phyloP scores from a whole-genome alignment of 2,888 invertebrate species.

The Plebejus melissa region DNA sequence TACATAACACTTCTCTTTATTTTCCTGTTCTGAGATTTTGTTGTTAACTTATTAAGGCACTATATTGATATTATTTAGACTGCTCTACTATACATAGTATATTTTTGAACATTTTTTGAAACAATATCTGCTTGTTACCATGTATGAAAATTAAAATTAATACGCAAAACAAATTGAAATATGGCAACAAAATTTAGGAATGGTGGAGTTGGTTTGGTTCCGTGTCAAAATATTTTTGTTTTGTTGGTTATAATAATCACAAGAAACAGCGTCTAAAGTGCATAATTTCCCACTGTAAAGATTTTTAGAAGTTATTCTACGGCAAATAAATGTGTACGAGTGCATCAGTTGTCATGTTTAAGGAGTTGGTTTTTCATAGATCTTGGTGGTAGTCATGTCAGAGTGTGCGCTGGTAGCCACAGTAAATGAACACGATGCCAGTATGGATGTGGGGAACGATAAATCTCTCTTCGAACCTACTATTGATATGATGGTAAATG shows the following conservation, averaged over 20 bases:
- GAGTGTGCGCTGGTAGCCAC: constrained; percentile 77
- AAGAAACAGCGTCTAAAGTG: constrained; percentile 40
- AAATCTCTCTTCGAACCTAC: constrained; percentile 91
- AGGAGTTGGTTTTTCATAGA: constrained; percentile 54
- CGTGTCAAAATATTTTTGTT: constrained; percentile 77
- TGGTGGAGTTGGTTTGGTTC: constrained; percentile 41
- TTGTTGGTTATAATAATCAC: constrained; percentile 51
- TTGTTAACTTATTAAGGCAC: too few species aligned
- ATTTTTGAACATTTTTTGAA: too few species aligned
- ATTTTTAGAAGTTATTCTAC: constrained; percentile 29
- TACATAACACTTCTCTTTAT: too few species aligned
- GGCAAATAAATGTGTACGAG: constrained; percentile 34
- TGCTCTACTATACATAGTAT: too few species aligned
- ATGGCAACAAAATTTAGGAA: constrained; percentile 21
- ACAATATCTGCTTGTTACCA: not conserved
- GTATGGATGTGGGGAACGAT: constrained; percentile 76
- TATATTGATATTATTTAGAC: too few species aligned
- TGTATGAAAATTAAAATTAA: not conserved
- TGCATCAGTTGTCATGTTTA: constrained; percentile 52
- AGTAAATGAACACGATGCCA: constrained; percentile 77
- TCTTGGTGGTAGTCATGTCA: constrained; percentile 71
- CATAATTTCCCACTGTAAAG: constrained; percentile 33
- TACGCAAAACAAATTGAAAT: constrained; percentile 13
- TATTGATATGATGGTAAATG: constrained; percentile 97
- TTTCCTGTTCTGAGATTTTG: too few species aligned